phyloP scores from a whole-genome alignment of 2,797 vertebrate species.

The Coregonus suidteri region DNA sequence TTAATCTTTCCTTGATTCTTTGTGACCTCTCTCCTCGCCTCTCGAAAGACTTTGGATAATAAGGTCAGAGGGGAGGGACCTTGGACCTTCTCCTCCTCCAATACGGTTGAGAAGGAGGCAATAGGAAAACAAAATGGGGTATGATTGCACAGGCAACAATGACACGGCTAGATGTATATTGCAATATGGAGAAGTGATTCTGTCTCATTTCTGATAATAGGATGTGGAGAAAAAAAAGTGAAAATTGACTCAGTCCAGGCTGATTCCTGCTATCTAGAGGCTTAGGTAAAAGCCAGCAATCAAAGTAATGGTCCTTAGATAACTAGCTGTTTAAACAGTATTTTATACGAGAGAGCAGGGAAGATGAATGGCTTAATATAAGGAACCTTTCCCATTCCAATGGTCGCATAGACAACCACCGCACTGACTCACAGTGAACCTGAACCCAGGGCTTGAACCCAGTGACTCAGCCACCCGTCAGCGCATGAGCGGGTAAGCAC shows the following conservation, averaged over 20 bases:
- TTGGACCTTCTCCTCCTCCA: not conserved
- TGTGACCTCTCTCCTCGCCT: not conserved
- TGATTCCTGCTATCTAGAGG: not conserved
- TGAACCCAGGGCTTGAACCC: constrained; percentile 44
- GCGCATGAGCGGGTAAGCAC: constrained; percentile 40
- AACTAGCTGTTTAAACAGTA: not conserved
- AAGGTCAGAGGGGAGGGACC: not conserved
- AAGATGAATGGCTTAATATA: no score
- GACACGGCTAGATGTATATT: not conserved
- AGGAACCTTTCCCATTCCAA: no score
- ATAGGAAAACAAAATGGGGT: not conserved
- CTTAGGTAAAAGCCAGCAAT: not conserved
- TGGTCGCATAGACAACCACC: not conserved
- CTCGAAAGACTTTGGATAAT: not conserved
- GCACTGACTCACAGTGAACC: constrained; percentile 43
- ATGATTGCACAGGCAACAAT: not conserved
- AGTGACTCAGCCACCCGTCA: constrained; percentile 46
- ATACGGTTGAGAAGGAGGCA: not conserved
- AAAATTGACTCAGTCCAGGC: not conserved
- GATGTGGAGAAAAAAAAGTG: not conserved
- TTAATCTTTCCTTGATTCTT: not conserved
- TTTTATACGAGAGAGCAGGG: no score
- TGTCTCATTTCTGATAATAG: not conserved
- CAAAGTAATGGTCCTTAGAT: no score
- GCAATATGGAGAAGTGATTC: no score